These are phyloP conservation scores for Aphyosemion australe DNA, from an alignment of 2,113 vertebrate genomes.

Conservation along the genomic window DNA sequence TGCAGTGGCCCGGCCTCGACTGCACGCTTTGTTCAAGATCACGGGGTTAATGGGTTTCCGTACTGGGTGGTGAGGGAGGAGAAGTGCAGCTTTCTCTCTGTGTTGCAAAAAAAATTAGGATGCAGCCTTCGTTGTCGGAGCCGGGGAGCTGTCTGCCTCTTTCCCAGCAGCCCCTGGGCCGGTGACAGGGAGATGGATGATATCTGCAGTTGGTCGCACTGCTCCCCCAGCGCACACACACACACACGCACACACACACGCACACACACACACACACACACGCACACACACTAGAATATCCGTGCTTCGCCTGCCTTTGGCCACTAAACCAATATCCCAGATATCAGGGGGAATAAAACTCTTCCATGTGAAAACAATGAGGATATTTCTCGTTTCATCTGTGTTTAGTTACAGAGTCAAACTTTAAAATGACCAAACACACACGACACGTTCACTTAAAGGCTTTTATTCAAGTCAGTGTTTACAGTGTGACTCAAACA, in stretches of 20 bases:
- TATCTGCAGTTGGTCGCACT: constrained; percentile 85
- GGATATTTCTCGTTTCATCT: constrained; percentile 44
- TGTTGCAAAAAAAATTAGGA: constrained; percentile 77
- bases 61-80: constrained; percentile 76
- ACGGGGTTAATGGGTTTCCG: constrained; percentile 78
- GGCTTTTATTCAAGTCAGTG: constrained; percentile 49
- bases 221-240: constrained; percentile 39
- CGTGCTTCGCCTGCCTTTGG: constrained; percentile 35
- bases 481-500: constrained; percentile 11
- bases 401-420: constrained; percentile 49
- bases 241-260: constrained; percentile 27
- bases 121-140: constrained; percentile 88
- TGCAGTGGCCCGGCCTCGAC: constrained; percentile 43
- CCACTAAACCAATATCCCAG: constrained; percentile 62
- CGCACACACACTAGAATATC: background rate
- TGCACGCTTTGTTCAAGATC: constrained; percentile 66
- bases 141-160: constrained; percentile 86
- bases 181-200: constrained; percentile 97
- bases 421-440: constrained; percentile 52
- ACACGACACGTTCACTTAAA: constrained; percentile 18
- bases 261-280: constrained; percentile 25
- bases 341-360: constrained; percentile 60
- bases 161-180: constrained; percentile 87
- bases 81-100: constrained; percentile 46
- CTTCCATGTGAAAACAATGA: constrained; percentile 57